Conservation (phyloP, 2,113 vertebrate genomes). For the Chaetops frenatus region DNA sequence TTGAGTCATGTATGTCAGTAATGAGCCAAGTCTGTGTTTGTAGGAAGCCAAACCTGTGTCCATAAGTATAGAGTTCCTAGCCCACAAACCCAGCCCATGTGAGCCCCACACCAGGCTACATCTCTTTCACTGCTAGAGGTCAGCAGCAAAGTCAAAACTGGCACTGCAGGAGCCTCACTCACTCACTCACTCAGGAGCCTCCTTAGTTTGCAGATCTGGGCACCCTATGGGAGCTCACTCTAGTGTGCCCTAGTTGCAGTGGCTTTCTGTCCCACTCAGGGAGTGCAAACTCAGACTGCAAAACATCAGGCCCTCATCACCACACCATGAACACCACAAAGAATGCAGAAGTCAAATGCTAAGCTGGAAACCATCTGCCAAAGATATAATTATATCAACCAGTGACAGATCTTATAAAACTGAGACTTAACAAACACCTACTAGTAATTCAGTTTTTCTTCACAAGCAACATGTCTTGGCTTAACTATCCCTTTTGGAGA, state of each 20-base stretch:
- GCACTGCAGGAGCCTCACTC: neutral
- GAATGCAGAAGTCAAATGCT: neutral
- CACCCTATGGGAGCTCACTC: neutral
- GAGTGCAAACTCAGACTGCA: neutral
- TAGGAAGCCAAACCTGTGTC: neutral
- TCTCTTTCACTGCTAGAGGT: neutral
- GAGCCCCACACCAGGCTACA: neutral
- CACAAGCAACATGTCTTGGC: neutral
- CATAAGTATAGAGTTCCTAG: neutral
- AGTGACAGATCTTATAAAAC: neutral
- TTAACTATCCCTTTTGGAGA: neutral
- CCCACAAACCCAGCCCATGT: neutral
- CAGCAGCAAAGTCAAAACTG: neutral
- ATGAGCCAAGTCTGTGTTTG: neutral
- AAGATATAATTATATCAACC: neutral
- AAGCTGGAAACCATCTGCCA: neutral
- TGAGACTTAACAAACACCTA: neutral
- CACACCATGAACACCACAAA: neutral
- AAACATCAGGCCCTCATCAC: neutral
- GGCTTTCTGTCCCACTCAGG: neutral
- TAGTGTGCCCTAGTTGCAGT: neutral
- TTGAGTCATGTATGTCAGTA: accelerated
- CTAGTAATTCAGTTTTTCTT: neutral
- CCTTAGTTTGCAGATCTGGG: neutral
- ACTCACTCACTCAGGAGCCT: no score